Evolutionary conservation across 2,113 vertebrate genomes (phyloP).

Genomic region (Channa argus): DNA sequence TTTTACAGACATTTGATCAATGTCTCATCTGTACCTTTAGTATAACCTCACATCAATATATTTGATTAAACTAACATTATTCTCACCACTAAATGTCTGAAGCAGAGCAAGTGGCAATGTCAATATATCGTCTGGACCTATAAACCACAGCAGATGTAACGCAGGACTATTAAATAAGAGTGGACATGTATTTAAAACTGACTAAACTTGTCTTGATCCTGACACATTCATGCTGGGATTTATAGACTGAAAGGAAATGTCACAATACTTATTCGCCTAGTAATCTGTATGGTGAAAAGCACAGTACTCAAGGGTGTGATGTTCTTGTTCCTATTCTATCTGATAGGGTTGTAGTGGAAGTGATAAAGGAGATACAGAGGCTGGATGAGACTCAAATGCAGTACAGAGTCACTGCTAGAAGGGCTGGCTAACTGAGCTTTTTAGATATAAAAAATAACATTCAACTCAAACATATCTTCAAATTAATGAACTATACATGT

Average conservation of each 20-base stretch:
- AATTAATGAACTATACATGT: neutral
- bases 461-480: neutral
- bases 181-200: slow-evolving; percentile 4
- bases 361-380: slow-evolving; percentile 50
- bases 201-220: slow-evolving; percentile 13
- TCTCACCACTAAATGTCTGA: slow-evolving; percentile 17
- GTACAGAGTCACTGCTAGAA: slow-evolving; percentile 3
- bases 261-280: slow-evolving; percentile 29
- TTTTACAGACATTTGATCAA: slow-evolving; percentile 51
- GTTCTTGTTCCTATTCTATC: slow-evolving; percentile 47
- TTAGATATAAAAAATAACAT: slow-evolving; percentile 1
- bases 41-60: slow-evolving; percentile 61
- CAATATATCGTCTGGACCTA: neutral
- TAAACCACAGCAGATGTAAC: slow-evolving; percentile 2
- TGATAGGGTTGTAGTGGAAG: slow-evolving; percentile 27
- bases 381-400: slow-evolving; percentile 18
- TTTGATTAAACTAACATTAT: slow-evolving; percentile 32
- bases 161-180: neutral
- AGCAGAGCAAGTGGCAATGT: slow-evolving; percentile 2
- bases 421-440: slow-evolving; percentile 1
- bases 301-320: slow-evolving; percentile 50
- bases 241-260: slow-evolving; percentile 15
- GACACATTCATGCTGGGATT: slow-evolving; percentile 21
- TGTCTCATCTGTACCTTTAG: slow-evolving; percentile 33
- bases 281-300: slow-evolving; percentile 38